Base-by-base conservation (phyloP, 2,888 invertebrate genomes). In the Acronicta alni region DNA sequence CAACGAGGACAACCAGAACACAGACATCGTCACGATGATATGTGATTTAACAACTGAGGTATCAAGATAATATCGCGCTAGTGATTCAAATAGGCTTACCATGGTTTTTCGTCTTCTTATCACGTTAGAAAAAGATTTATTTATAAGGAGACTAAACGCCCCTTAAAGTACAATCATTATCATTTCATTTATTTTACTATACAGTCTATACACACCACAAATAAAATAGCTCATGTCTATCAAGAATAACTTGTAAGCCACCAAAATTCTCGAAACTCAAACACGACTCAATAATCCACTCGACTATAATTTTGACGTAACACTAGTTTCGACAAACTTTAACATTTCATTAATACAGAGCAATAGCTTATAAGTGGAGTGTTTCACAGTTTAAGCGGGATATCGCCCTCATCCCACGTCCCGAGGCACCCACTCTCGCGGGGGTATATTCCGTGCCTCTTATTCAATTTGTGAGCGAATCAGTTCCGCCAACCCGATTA, bases 391-490 rank as follows among this genome's bases (percentile, higher is more conserved):
- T 86, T 83, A 85, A 83, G 81, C 81, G 81, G 72, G 76, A 80
- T 79, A 81, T 82, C 79, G 80, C 72, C 76, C 83, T 80, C 80
- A 67, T 63, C 76, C 67, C 77, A 69, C 55, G 61, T 69, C 76
- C 58, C 58, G 57, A 48, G 64, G 79, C 77, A 67, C 81, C 79
- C 83, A 75, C 81, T 78, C 84, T 76, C 78, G 70, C 76, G 75
- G 72, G 79, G 85, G 82, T 88, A 86, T 87, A 86, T 87, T 87
- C 86, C 86, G 81, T 85, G 85, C 86, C 90, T 90, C 89, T 92
- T 91, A 92, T 93, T 92, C 91, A 92, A 93, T 92, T 92, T 93
- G 90, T 84, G 88, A 91, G 87, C 88, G 90, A 93, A 93, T 92
- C 92, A 91, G 91, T 91, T 90, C 90, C 88, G 86, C 89, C 90